phyloP scores from a whole-genome alignment of 1,140 invertebrate species.

The Trichoplusia ni region DNA sequence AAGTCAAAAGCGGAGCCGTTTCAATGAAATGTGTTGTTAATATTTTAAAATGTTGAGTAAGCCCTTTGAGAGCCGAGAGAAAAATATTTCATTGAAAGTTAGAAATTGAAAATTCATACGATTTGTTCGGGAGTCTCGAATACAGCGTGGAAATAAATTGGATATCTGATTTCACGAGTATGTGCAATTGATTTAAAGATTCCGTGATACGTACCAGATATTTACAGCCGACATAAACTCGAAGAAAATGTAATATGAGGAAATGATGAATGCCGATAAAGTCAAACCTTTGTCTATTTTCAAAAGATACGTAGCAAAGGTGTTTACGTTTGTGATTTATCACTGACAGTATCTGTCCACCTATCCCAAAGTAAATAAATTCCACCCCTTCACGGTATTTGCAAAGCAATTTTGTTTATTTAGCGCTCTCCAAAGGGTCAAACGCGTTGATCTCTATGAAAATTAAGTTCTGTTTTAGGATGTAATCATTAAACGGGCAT shows the following conservation, averaged over 20 bases:
- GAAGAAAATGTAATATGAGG: conserved; percentile 2
- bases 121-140: conserved; percentile 2
- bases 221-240: not conserved
- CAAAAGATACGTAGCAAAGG: conserved; percentile 9
- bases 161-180: conserved; percentile 18
- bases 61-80: conserved; percentile 1
- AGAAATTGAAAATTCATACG: conserved; percentile 27
- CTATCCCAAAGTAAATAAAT: conserved; percentile 18
- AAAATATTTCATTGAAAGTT: conserved; percentile 24
- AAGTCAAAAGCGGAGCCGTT: not conserved
- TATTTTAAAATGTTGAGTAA: conserved; percentile 11
- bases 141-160: conserved; percentile 9
- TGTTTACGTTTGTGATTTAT: conserved; percentile 17
- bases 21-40: conserved; percentile 8
- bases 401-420: conserved; percentile 13
- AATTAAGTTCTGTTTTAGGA: conserved; percentile 7
- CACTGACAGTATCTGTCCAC: conserved; percentile 6
- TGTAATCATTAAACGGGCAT: too few species aligned
- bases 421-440: conserved; percentile 22
- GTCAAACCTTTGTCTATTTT: conserved; percentile 6
- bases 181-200: conserved; percentile 26
- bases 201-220: not conserved
- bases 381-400: conserved; percentile 13
- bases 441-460: conserved; percentile 17
- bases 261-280: not conserved